phyloP scores from a whole-genome alignment of 2,888 invertebrate species.

The Zaprionus lineosus region DNA sequence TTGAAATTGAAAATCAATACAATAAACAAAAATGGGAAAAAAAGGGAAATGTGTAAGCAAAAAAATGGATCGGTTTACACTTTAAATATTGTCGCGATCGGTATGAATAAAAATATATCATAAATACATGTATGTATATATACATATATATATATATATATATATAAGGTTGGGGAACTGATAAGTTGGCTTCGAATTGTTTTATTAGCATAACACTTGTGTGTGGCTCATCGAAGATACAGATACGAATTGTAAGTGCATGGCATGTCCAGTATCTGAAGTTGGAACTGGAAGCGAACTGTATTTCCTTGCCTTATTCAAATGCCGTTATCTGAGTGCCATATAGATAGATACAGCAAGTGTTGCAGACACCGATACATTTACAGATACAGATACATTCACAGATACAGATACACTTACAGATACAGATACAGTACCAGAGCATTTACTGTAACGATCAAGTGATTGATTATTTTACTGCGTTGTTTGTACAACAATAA shows the following conservation, averaged over 20 bases:
- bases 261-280: slow-evolving; percentile 12
- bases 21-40: slow-evolving; percentile 52
- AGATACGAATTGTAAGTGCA: slow-evolving; percentile 40
- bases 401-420: slow-evolving; percentile 24
- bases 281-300: slow-evolving; percentile 48
- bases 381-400: slow-evolving; percentile 8
- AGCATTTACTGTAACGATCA: slow-evolving; percentile 73
- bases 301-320: slow-evolving; percentile 71
- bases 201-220: slow-evolving; percentile 81
- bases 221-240: slow-evolving; percentile 31
- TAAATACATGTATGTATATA: slow-evolving; percentile 29
- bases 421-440: slow-evolving; percentile 40
- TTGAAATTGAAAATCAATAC: slow-evolving; percentile 75
- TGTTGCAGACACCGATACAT: slow-evolving; percentile 1
- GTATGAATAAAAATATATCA: slow-evolving; percentile 58
- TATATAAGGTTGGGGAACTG: slow-evolving; percentile 41
- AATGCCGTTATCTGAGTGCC: slow-evolving; percentile 64
- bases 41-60: slow-evolving; percentile 24
- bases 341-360: no score
- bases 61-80: slow-evolving; percentile 72
- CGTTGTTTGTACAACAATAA: slow-evolving; percentile 62
- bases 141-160: slow-evolving; percentile 22
- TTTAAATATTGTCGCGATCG: slow-evolving; percentile 55
- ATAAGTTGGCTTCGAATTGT: slow-evolving; percentile 65
- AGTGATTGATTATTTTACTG: slow-evolving; percentile 75